phyloP scores from a whole-genome alignment of 2,888 invertebrate genomes.

The Chymomyza procnemis region DNA sequence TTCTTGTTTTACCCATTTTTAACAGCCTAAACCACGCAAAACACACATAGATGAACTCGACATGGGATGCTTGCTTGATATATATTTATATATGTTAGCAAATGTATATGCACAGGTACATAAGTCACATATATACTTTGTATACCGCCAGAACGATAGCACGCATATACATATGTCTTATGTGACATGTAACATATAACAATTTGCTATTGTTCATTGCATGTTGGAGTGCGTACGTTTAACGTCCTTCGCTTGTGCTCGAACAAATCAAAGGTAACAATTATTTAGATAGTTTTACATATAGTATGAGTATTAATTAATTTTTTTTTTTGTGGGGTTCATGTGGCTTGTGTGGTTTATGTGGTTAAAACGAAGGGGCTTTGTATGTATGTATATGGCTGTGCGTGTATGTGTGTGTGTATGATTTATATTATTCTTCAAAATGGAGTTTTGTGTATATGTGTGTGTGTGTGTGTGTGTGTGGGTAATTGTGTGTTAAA shows the following conservation, averaged over 20 bases:
- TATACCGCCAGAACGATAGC: constrained; percentile 20
- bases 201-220: constrained; percentile 33
- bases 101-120: constrained; percentile 21
- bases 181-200: not conserved
- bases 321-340: constrained; percentile 1
- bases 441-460: constrained; percentile 2
- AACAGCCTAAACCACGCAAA: constrained; percentile 78
- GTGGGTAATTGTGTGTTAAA: constrained; percentile 27
- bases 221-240: constrained; percentile 56
- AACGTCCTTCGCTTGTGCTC: constrained; percentile 72
- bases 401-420: constrained; percentile 15
- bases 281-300: constrained; percentile 62
- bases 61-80: constrained; percentile 69
- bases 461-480: constrained; percentile 21
- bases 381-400: constrained; percentile 1
- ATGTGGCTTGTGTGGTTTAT: constrained; percentile 26
- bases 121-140: constrained; percentile 34
- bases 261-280: constrained; percentile 73
- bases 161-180: constrained; percentile 2
- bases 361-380: constrained; percentile 13
- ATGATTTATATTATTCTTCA: not conserved
- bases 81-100: constrained; percentile 31
- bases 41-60: constrained; percentile 78
- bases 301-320: constrained; percentile 48
- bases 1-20: constrained; percentile 58